A percentile compares a stretch with the other conserved stretches of the same genome.
phyloP scores from a whole-genome alignment of 2,888 invertebrate genomes.

The Mythimna vitellina region DNA sequence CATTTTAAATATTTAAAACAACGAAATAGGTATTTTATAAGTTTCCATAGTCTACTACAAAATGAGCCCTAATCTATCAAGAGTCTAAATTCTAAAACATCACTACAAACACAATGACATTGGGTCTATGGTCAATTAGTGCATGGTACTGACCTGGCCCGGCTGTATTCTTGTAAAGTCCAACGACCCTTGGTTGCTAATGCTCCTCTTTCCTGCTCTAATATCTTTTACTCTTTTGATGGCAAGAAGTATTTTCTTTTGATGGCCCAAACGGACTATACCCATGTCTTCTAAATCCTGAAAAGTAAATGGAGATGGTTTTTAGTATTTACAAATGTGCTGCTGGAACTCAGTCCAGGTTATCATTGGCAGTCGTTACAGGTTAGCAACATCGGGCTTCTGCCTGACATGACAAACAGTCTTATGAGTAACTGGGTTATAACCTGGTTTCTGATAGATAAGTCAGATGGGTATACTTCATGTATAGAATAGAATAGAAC shows the following conservation, averaged over 20 bases:
- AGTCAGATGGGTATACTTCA: too few species aligned
- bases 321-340: too few species aligned
- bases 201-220: slow-evolving; percentile 95
- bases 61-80: slow-evolving; percentile 62
- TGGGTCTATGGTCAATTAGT: slow-evolving; percentile 42
- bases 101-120: slow-evolving; percentile 81
- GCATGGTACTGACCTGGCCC: slow-evolving; percentile 86
- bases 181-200: slow-evolving; percentile 87
- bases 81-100: slow-evolving; percentile 85
- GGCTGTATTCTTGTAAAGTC: slow-evolving; percentile 87
- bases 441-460: too few species aligned
- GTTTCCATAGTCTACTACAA: slow-evolving; percentile 22
- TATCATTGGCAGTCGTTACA: background rate
- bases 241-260: slow-evolving; percentile 99
- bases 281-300: slow-evolving; percentile 99
- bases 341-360: too few species aligned
- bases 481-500: too few species aligned
- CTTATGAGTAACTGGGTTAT: too few species aligned
- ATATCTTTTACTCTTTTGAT: slow-evolving; percentile 99
- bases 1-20: background rate
- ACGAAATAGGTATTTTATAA: background rate
- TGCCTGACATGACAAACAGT: too few species aligned
- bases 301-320: slow-evolving; percentile 43
- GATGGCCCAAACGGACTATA: slow-evolving; percentile 98
- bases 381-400: too few species aligned